Percentiles rank a stretch among this genome's conserved stretches.
Evolutionary conservation across 2,797 vertebrate species (phyloP).

Genomic region (Urosaurus nigricauda): DNA sequence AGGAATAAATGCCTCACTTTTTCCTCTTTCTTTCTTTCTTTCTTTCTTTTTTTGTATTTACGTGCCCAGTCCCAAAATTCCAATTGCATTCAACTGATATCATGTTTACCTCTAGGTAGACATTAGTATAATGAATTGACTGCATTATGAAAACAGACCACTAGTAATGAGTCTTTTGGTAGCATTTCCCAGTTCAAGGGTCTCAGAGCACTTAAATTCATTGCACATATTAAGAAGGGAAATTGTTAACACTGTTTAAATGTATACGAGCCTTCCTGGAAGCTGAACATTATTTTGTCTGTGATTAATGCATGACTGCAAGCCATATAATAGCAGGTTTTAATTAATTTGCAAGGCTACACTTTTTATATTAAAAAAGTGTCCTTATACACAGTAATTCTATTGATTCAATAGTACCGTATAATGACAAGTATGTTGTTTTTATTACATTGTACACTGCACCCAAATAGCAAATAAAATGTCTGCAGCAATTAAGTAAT

Average conservation of each 20-base stretch:
- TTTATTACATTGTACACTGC: slow-evolving; percentile 50
- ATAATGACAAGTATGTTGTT: slow-evolving; percentile 34
- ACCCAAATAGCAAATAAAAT: slow-evolving; percentile 54
- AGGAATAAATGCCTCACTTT: neutral
- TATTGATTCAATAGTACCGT: slow-evolving; percentile 50
- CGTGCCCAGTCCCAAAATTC: neutral
- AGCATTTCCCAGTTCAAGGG: slow-evolving; percentile 46
- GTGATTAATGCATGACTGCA: slow-evolving; percentile 55
- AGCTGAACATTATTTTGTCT: slow-evolving; percentile 56
- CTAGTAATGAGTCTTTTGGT: slow-evolving; percentile 47
- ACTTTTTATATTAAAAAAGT: neutral
- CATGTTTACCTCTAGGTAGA: neutral
- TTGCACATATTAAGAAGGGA: slow-evolving; percentile 45
- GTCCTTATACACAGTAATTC: slow-evolving; percentile 53
- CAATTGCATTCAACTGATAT: neutral
- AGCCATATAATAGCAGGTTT: slow-evolving; percentile 57
- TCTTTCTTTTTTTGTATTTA: neutral
- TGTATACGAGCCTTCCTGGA: slow-evolving; percentile 50
- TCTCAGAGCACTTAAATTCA: slow-evolving; percentile 57
- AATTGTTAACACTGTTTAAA: slow-evolving; percentile 57
- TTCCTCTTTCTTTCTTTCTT: too few relatives aligned
- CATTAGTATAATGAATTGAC: neutral
- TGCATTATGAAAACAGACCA: slow-evolving; percentile 41
- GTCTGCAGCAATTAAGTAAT: slow-evolving; percentile 42
- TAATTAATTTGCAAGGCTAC: slow-evolving; percentile 62